Percentiles rank a stretch among this genome's conserved stretches.
Conservation (phyloP, 2,888 invertebrate species). For the Pseudococcus longispinus region DNA sequence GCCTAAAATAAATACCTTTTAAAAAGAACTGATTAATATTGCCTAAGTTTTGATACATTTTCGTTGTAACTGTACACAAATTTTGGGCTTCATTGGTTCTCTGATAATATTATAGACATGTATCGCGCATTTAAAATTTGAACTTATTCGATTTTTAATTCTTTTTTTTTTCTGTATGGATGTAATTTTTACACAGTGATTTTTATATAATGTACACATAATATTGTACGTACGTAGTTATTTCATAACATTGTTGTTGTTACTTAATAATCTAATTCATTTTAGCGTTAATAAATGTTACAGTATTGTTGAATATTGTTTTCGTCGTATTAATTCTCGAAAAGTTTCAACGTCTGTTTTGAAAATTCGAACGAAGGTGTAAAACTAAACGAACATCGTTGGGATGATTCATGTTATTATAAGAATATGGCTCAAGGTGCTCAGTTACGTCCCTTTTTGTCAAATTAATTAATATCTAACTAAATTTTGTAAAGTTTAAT, state of each 20-base stretch:
- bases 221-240: slow-evolving; percentile 49
- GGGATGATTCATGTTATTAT: background rate
- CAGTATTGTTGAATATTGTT: slow-evolving; percentile 38
- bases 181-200: slow-evolving; percentile 46
- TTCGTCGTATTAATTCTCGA: background rate
- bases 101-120: slow-evolving; percentile 7
- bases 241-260: slow-evolving; percentile 49
- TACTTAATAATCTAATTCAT: slow-evolving; percentile 50
- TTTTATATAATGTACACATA: slow-evolving; percentile 45
- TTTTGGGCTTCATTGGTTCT: slow-evolving; percentile 32
- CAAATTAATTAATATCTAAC: background rate
- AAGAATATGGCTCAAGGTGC: background rate
- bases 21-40: slow-evolving; percentile 28
- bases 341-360: background rate
- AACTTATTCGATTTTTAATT: slow-evolving; percentile 23
- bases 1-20: background rate
- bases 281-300: slow-evolving; percentile 51
- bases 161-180: slow-evolving; percentile 8
- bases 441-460: background rate
- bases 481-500: background rate
- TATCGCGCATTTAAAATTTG: slow-evolving; percentile 28
- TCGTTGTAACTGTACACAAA: slow-evolving; percentile 24
- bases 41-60: slow-evolving; percentile 27
- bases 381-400: background rate
- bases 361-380: background rate